Conservation (phyloP, 2,113 vertebrate species). For the Abramis brama region DNA sequence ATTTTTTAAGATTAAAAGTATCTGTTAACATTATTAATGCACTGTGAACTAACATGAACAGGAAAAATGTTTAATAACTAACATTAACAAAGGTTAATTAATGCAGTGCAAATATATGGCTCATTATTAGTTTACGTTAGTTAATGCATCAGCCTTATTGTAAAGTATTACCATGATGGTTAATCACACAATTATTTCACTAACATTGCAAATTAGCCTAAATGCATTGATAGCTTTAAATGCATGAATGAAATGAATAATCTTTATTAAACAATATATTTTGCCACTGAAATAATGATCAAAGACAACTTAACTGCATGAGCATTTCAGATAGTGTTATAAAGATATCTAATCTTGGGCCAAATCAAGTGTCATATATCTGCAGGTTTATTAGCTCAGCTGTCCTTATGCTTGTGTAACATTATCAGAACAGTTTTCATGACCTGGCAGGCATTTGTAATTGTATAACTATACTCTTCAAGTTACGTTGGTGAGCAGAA, state of each 20-base stretch:
- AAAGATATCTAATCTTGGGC: not conserved
- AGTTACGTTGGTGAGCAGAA: not conserved
- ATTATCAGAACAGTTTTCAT: constrained; percentile 11
- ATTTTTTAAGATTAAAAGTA: too few relatives aligned
- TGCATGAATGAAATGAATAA: not conserved
- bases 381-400: not conserved
- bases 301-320: too few relatives aligned
- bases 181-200: not conserved
- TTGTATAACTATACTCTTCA: not conserved
- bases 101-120: too few relatives aligned
- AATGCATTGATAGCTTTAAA: not conserved
- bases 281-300: not conserved
- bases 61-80: too few relatives aligned
- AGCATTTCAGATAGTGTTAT: too few relatives aligned
- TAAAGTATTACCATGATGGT: too few relatives aligned
- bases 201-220: not conserved
- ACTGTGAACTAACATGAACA: too few relatives aligned
- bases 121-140: too few relatives aligned
- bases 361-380: not conserved
- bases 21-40: too few relatives aligned
- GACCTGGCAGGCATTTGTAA: not conserved
- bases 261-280: not conserved
- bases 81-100: too few relatives aligned
- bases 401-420: not conserved
- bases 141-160: too few relatives aligned